Evolutionary conservation across 2,113 vertebrate genomes (phyloP).

Genomic region (Boleophthalmus pectinirostris): DNA sequence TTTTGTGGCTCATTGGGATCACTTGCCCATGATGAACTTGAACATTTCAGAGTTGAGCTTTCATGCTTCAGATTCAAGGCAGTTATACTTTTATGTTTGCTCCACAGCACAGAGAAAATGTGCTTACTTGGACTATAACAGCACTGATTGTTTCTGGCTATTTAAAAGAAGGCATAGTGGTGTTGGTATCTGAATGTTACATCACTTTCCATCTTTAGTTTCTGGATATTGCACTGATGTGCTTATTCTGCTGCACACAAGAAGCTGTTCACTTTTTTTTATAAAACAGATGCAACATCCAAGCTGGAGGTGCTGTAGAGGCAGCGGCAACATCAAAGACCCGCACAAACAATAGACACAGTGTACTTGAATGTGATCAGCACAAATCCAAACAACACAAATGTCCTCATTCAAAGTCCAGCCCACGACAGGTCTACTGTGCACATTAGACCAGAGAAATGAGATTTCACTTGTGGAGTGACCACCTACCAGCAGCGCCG

Average conservation of each 20-base stretch:
- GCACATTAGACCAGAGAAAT: conserved; percentile 34
- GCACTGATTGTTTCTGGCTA: neutral
- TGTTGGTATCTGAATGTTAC: conserved; percentile 4
- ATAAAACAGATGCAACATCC: conserved; percentile 53
- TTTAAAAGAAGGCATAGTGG: conserved; percentile 4
- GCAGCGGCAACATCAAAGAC: conserved; percentile 42
- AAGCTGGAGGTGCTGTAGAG: conserved; percentile 50
- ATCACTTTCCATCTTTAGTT: conserved; percentile 16
- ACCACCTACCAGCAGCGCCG: conserved; percentile 35
- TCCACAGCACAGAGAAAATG: neutral
- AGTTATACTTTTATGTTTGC: neutral
- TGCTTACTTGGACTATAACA: neutral
- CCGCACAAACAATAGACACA: conserved; percentile 35
- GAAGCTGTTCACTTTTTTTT: conserved; percentile 16
- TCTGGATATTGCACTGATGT: conserved; percentile 27
- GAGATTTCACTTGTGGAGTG: conserved; percentile 22
- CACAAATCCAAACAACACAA: conserved; percentile 24
- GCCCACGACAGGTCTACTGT: conserved; percentile 26
- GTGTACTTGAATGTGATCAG: conserved; percentile 39
- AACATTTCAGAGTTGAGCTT: neutral
- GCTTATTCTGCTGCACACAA: conserved; percentile 29
- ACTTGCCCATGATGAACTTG: neutral
- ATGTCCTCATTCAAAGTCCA: conserved; percentile 11
- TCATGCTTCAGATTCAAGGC: neutral
- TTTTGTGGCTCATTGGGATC: neutral